A percentile compares a stretch with the other conserved stretches of the same genome.
Conservation (phyloP, 2,113 vertebrate species). For the Myodes glareolus region DNA sequence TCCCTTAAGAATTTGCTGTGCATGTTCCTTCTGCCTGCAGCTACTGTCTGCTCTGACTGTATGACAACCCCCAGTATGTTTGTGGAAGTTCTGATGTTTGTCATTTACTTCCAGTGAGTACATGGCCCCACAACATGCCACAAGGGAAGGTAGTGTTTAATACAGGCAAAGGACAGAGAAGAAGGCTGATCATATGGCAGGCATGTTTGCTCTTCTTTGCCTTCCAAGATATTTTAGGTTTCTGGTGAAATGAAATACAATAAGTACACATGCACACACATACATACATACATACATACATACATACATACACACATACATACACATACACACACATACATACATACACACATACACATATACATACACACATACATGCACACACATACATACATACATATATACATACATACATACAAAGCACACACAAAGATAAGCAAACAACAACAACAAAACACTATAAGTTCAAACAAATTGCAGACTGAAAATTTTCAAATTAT, state of each 20-base stretch:
- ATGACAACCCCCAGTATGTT: neutral
- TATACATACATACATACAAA: neutral
- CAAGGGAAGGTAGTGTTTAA: neutral
- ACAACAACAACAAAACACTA: neutral
- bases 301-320: neutral
- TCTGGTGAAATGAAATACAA: constrained; percentile 59
- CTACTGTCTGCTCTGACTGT: constrained; percentile 25
- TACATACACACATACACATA: neutral
- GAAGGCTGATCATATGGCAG: neutral
- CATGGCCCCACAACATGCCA: neutral
- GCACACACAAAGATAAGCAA: neutral
- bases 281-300: neutral
- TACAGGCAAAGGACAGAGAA: neutral
- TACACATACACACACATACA: too few relatives aligned
- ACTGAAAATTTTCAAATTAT: neutral
- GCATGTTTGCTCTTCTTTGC: neutral
- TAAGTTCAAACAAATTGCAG: neutral
- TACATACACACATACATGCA: neutral
- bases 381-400: neutral
- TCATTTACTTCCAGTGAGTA: constrained; percentile 45
- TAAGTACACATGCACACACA: neutral
- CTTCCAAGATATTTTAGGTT: constrained; percentile 26
- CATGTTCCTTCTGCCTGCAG: constrained; percentile 64
- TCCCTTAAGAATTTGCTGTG: constrained; percentile 67
- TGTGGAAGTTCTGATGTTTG: constrained; percentile 56